phyloP scores from a whole-genome alignment of 2,797 vertebrate genomes.

The Sibirionetta formosa region DNA sequence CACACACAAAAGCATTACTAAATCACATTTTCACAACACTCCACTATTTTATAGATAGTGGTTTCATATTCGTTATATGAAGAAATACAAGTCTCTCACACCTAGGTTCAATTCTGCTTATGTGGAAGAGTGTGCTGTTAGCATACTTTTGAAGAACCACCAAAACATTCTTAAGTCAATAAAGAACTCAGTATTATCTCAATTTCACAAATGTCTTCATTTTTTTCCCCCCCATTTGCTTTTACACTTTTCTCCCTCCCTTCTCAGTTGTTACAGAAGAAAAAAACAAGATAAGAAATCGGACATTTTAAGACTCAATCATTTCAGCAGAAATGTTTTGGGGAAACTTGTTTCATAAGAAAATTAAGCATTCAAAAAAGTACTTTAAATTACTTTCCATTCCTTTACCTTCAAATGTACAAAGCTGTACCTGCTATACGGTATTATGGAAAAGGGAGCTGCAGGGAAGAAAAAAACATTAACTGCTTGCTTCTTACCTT shows the following conservation, averaged over 20 bases:
- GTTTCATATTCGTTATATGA: background rate
- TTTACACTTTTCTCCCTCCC: background rate
- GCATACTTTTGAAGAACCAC: background rate
- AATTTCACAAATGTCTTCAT: background rate
- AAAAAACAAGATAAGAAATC: background rate
- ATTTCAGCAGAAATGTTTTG: conserved; percentile 24
- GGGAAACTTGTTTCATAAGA: background rate
- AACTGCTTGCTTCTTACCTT: conserved; percentile 81
- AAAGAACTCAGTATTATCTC: background rate
- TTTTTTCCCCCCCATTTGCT: background rate
- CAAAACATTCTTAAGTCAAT: background rate
- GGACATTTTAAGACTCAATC: background rate
- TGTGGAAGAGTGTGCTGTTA: background rate
- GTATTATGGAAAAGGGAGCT: background rate
- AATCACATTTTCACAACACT: background rate
- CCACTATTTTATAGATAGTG: background rate
- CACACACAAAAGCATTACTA: background rate
- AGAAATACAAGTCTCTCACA: background rate
- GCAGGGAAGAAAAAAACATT: background rate
- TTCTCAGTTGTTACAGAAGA: background rate
- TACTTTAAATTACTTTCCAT: background rate
- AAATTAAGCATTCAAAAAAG: background rate
- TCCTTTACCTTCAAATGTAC: background rate
- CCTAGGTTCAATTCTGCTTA: background rate
- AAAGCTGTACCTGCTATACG: background rate